Base-by-base conservation (phyloP, 2,888 invertebrate genomes). In the Kuschelorhynchus macadamiae region DNA sequence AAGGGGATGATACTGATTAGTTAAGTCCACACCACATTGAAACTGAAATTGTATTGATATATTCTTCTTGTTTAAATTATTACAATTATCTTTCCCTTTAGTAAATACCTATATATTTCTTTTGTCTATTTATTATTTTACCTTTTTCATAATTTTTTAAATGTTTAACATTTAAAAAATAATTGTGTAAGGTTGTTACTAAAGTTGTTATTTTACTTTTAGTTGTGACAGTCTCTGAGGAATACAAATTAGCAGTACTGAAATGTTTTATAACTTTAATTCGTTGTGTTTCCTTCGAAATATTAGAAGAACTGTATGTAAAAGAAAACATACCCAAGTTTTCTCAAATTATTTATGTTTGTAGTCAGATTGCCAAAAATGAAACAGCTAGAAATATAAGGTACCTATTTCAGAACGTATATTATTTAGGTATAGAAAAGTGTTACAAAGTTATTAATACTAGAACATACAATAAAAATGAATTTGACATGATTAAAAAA, bases 351-450 rank as follows among this genome's bases (percentile, higher is more conserved):
- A 85, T 93, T 46, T 89, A 88, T 74, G 85, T 90, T 0, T 86
- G 89, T 12, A 84, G 91, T 0, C 88, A 90, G 73, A 82, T 93
- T 14, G 89, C 91, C 8, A 88, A 89, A 78, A 81, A 84, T 32
- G 93, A 93, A 79, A 90, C 87, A 78, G 86, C 89, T 39, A 84
- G 86, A 33, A 81, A 86, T 44, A 82, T 94, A 11, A 88, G 90
- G 91, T 92, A 82, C n/a, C n/a, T n/a, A n/a, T n/a, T n/a, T n/a
- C n/a, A n/a, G n/a, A n/a, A n/a, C n/a, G n/a, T n/a, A n/a, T n/a
- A n/a, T n/a, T n/a, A n/a, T n/a, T n/a, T n/a, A n/a, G n/a, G n/a
- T n/a, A n/a, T n/a, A n/a, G n/a, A n/a, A n/a, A n/a, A n/a, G n/a
- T n/a, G n/a, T n/a, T n/a, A n/a, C n/a, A n/a, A n/a, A n/a, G n/a